Evolutionary conservation across 2,113 vertebrate species (phyloP), one percentile per base, ranked within the genome.

Genomic region (Callithrix jacchus): DNA sequence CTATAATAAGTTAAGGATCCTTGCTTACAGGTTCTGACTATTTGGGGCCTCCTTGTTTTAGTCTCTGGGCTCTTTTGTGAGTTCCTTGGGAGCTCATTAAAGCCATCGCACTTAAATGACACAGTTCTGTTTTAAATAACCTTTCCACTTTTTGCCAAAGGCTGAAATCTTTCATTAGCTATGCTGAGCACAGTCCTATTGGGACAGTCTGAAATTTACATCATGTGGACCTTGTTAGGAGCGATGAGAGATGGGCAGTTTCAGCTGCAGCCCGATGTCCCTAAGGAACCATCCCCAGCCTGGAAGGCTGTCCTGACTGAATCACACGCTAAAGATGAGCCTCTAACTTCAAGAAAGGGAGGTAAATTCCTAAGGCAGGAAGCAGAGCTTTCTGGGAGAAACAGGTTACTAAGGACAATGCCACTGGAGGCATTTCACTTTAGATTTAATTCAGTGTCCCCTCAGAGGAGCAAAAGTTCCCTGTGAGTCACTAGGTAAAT

Each of bases 111-210:
- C 88, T 61, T 89, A 93, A 89, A 45, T 23, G 11, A 81, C 70
- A 71, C 16, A 13, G 25, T 74, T 68, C 61, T 32, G 40, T 94
- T 94, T 95, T 90, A 94, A 96, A 83, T 90, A 95, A 74, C 45
- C 58, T 52, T 90, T 40, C 58, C 40, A 17, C 58, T 91, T 87
- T 74, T 47, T 12, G 45, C 81, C 91, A 80, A 56, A 92, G 64
- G 85, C 87, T 87, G 81, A 84, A 84, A 25, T 84, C 85, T 54
- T 87, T 87, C 35, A 9, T 87, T 74, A 84, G 68, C 47, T 54
- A 73, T 61, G 54, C 64, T 61, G 45, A 87, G 81, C 86, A 70
- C 0, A 1, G 85, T 87, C 47, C 18, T 83, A n/a, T 5, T n/a
- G 54, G n/a, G 56, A 79, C 70, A 74, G 8, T 66, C 74, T 86